Percentiles rank a stretch among this genome's conserved stretches.
These are phyloP conservation scores for Pseudococcus longispinus DNA, from an alignment of 2,888 invertebrate genomes.

Conservation along the genomic window DNA sequence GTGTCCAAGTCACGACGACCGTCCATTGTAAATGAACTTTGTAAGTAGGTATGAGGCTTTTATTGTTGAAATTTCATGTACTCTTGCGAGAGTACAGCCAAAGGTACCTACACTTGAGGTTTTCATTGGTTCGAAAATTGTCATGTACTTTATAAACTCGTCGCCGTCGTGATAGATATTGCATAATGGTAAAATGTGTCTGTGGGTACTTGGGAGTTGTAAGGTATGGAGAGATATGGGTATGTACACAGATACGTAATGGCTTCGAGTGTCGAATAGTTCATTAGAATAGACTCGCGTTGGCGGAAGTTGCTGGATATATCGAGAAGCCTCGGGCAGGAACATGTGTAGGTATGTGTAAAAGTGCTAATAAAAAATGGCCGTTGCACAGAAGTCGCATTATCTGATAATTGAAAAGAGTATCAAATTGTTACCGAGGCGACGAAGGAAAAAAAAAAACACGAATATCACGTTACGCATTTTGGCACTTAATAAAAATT, in stretches of 20 bases:
- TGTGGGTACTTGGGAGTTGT: not conserved
- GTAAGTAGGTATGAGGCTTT: not conserved
- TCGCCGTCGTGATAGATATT: slow-evolving; percentile 13
- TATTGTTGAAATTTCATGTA: not conserved
- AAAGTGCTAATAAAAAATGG: not conserved
- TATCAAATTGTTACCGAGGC: not conserved
- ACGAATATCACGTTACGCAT: not conserved
- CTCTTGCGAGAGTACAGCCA: not conserved
- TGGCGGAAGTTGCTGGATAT: not conserved
- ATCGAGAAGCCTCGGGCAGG: not conserved
- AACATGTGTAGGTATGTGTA: not conserved
- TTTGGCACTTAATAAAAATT: not conserved
- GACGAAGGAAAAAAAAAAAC: not conserved
- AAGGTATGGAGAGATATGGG: not conserved
- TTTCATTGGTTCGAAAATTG: slow-evolving; percentile 26
- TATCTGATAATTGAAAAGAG: not conserved
- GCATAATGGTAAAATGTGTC: not conserved
- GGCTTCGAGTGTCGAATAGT: slow-evolving; percentile 24
- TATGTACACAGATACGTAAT: not conserved
- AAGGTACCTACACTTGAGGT: not conserved
- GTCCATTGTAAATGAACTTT: slow-evolving; percentile 28
- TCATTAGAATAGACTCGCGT: slow-evolving; percentile 9
- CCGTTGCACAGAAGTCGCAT: not conserved
- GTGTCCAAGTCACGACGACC: slow-evolving; percentile 13
- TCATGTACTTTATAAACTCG: slow-evolving; percentile 14